These are phyloP conservation scores for Perca fluviatilis DNA, from an alignment of 2,113 vertebrate genomes.

Conservation along the genomic window DNA sequence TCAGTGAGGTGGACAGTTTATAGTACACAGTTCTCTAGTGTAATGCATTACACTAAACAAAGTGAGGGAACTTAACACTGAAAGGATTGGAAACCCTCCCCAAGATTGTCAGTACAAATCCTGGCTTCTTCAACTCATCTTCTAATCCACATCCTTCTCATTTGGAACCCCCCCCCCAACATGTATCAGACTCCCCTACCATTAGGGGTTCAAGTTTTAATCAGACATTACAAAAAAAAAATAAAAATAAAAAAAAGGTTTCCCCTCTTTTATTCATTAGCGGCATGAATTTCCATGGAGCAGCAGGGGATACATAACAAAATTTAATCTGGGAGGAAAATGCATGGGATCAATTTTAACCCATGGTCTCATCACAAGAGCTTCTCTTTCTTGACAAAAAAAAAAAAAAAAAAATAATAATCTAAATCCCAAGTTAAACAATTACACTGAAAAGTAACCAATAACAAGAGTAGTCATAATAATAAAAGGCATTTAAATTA, in stretches of 20 bases:
- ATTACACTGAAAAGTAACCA: slow-evolving; percentile 68
- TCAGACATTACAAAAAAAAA: slow-evolving; percentile 56
- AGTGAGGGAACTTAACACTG: slow-evolving; percentile 1
- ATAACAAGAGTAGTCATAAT: slow-evolving; percentile 66
- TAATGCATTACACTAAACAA: slow-evolving; percentile 31
- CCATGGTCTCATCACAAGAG: slow-evolving; percentile 57
- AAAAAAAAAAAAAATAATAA: slow-evolving; percentile 48
- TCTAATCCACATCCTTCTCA: slow-evolving; percentile 1
- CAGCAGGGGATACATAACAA: slow-evolving; percentile 67
- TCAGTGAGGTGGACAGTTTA: slow-evolving; percentile 22
- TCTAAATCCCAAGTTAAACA: slow-evolving; percentile 51
- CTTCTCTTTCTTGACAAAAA: slow-evolving; percentile 54
- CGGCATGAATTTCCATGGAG: slow-evolving; percentile 60
- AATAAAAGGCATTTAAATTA: slow-evolving; percentile 81
- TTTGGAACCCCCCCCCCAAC: slow-evolving; percentile 38
- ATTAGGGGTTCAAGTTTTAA: slow-evolving; percentile 73
- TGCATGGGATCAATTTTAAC: slow-evolving; percentile 45
- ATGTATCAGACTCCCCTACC: neutral
- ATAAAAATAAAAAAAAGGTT: slow-evolving; percentile 3
- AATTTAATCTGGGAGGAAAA: slow-evolving; percentile 62
- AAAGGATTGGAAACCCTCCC: slow-evolving; percentile 26
- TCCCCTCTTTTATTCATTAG: slow-evolving; percentile 76
- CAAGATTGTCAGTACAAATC: slow-evolving; percentile 71
- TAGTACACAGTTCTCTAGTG: slow-evolving; percentile 21
- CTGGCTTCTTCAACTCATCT: slow-evolving; percentile 24